Base-by-base conservation (phyloP, 2,888 invertebrate species). In the Rhynchonema sp. region DNA sequence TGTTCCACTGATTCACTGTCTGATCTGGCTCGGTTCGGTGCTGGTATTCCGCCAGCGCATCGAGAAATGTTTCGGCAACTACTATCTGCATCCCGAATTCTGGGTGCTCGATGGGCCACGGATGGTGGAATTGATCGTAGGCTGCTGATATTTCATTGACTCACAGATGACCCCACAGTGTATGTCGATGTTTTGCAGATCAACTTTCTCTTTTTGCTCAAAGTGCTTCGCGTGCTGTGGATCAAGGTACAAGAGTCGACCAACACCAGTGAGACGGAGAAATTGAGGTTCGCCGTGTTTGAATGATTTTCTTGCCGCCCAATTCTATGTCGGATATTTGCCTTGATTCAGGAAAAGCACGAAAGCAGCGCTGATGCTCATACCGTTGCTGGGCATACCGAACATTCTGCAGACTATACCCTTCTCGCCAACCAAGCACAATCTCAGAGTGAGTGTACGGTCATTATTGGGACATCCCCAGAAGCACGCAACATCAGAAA, bases 81-180 rank as follows among this genome's bases (percentile, higher is more conserved):
- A 72, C 60, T 72, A 72, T 64, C 60, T 72, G 60, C 68, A 71
- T 53, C 65, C 66, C 23, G 70, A 69, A 30, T 72, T 69, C 60
- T 91, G 90, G 89, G 86, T 91, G 65, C 76, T 90, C 29, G 90
- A 92, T 74, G 89, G 85, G 27, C 90, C 90, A 0, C 78, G 91
- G 58, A 79, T 86, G 61, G 80, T 80, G 1, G 82, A 89, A 27
- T 83, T 91, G 65, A 71, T 84, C 77, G 88, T 90, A 76, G 81
- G 81, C 76, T 38, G 6, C n/a, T n/a, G n/a, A n/a, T n/a, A n/a
- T n/a, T n/a, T n/a, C n/a, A n/a, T n/a, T n/a, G n/a, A n/a, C n/a
- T n/a, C n/a, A n/a, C n/a, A n/a, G n/a, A n/a, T n/a, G n/a, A n/a
- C n/a, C n/a, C n/a, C n/a, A n/a, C n/a, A n/a, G n/a, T n/a, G n/a